These are phyloP conservation scores for Parasteatoda lunata DNA, from an alignment of 2,888 invertebrate species.

Conservation along the genomic window DNA sequence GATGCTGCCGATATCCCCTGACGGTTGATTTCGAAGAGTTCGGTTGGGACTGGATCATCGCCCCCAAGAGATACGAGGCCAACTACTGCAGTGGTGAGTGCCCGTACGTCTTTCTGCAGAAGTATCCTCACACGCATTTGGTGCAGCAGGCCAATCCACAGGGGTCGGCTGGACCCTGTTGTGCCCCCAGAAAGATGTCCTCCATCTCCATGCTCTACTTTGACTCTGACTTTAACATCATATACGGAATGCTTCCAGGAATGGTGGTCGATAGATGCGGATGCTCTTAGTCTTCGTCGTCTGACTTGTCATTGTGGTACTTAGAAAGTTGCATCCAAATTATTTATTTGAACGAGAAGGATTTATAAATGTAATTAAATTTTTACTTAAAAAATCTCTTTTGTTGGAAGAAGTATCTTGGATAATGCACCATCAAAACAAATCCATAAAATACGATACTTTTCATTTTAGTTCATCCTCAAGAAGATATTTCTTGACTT, in stretches of 20 bases:
- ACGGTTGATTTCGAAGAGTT: conserved; percentile 95
- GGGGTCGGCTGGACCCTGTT: conserved; percentile 90
- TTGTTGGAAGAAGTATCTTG: too few relatives aligned
- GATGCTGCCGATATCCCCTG: conserved; percentile 95
- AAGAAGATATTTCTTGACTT: too few relatives aligned
- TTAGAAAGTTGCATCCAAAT: neutral
- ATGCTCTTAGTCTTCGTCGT: conserved; percentile 81
- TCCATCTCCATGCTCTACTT: conserved; percentile 91
- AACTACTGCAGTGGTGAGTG: conserved; percentile 98
- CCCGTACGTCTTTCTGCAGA: conserved; percentile 88
- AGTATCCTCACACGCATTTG: conserved; percentile 90
- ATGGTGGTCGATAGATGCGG: conserved; percentile 97
- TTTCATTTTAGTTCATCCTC: too few relatives aligned
- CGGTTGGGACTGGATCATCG: conserved; percentile 98
- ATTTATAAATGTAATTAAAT: too few relatives aligned
- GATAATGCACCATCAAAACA: too few relatives aligned
- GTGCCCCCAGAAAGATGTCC: conserved; percentile 88
- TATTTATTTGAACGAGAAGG: neutral
- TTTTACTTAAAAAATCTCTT: too few relatives aligned
- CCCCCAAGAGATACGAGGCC: conserved; percentile 94
- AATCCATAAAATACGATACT: too few relatives aligned
- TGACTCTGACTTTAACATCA: conserved; percentile 89
- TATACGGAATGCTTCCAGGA: conserved; percentile 89
- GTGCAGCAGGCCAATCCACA: conserved; percentile 85
- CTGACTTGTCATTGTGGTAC: too few relatives aligned